Percentiles rank a stretch among this genome's conserved stretches.
Evolutionary conservation across 2,888 invertebrate species (phyloP).

Genomic region (Cheilosia vernalis): DNA sequence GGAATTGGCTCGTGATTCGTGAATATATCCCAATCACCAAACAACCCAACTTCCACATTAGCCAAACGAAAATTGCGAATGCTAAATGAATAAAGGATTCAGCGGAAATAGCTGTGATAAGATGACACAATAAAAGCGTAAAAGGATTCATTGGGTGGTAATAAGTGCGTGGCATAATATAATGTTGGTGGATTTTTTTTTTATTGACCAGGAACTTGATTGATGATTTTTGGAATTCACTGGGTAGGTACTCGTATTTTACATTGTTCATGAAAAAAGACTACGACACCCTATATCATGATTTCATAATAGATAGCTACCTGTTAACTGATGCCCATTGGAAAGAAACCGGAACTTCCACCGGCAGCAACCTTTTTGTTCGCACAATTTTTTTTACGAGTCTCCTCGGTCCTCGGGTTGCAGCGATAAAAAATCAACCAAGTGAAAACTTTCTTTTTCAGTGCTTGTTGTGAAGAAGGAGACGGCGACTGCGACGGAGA

Average conservation of each 20-base stretch:
- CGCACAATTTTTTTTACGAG: neutral
- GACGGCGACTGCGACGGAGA: neutral
- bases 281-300: constrained; percentile 24
- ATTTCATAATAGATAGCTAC: constrained; percentile 35
- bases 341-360: constrained; percentile 17
- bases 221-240: constrained; percentile 64
- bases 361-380: constrained; percentile 10
- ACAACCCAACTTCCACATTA: constrained; percentile 53
- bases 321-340: constrained; percentile 28
- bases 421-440: constrained; percentile 37
- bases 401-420: constrained; percentile 10
- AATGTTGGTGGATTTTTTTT: constrained; percentile 30
- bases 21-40: constrained; percentile 50
- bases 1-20: constrained; percentile 39
- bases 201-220: constrained; percentile 63
- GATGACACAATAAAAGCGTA: constrained; percentile 65
- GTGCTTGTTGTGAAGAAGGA: constrained; percentile 13
- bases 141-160: constrained; percentile 67
- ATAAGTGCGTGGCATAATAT: constrained; percentile 42
- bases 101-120: constrained; percentile 72
- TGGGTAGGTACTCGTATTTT: constrained; percentile 43
- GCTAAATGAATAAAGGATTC: constrained; percentile 67
- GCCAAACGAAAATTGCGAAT: constrained; percentile 64
- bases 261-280: neutral
- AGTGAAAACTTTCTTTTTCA: constrained; percentile 40